Percentiles rank a stretch among this genome's conserved stretches.
phyloP scores from a whole-genome alignment of 2,797 vertebrate genomes.

The Rhabdomys pumilio region DNA sequence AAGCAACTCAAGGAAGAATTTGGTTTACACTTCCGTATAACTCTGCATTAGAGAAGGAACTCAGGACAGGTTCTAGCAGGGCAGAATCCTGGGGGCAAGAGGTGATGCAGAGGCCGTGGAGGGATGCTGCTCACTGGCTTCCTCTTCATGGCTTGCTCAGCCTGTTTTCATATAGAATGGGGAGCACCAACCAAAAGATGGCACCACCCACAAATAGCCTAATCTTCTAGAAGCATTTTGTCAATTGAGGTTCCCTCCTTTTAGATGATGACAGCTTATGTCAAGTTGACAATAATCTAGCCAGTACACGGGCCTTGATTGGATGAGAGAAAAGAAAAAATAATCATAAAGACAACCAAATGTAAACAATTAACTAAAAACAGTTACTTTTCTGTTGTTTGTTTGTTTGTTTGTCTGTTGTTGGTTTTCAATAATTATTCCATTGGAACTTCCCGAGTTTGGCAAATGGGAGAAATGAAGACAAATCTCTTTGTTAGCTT shows the following conservation, averaged over 20 bases:
- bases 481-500: not conserved
- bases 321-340: not conserved
- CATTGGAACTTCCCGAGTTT: too few species aligned
- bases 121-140: not conserved
- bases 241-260: not conserved
- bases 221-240: not conserved
- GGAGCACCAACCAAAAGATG: not conserved
- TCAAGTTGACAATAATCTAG: not conserved
- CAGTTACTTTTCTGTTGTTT: not conserved
- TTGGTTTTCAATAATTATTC: not conserved
- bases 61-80: not conserved
- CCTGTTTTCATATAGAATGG: not conserved
- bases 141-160: not conserved
- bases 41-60: not conserved
- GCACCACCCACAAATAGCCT: not conserved
- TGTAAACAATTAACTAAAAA: not conserved
- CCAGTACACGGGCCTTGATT: not conserved
- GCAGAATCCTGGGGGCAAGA: not conserved
- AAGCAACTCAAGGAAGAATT: not conserved
- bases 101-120: not conserved
- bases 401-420: not conserved
- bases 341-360: not conserved
- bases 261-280: not conserved
- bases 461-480: not conserved
- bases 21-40: not conserved